These are phyloP conservation scores for Caenorhabditis inopinata DNA, from an alignment of 1,140 invertebrate genomes.

Conservation along the genomic window DNA sequence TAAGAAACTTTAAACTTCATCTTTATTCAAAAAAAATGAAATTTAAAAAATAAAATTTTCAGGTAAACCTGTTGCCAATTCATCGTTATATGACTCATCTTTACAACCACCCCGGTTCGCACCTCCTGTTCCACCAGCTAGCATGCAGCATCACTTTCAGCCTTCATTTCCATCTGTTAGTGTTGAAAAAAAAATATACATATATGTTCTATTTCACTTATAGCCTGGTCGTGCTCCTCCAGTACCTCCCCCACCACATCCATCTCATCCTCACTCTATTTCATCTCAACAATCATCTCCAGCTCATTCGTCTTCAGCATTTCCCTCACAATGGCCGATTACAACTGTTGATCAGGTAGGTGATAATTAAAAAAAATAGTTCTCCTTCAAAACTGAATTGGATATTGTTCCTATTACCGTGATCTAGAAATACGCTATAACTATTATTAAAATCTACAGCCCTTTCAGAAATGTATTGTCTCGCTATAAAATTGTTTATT, in stretches of 20 bases:
- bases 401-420: no score
- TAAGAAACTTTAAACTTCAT: no score
- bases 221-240: constrained; percentile 2
- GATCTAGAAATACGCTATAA: no score
- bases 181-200: background rate
- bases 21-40: no score
- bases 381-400: no score
- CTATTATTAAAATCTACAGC: no score
- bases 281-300: constrained; percentile 5
- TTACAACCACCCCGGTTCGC: constrained; percentile 1
- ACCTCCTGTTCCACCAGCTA: constrained; percentile 4
- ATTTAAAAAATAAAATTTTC: background rate
- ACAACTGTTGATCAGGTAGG: background rate
- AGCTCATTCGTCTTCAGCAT: background rate
- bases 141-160: constrained; percentile 8
- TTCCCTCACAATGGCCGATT: background rate
- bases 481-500: no score
- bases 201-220: background rate
- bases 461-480: no score
- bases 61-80: background rate
- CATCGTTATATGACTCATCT: constrained; percentile 13
- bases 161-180: background rate
- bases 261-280: background rate
- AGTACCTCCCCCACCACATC: constrained; percentile 1
- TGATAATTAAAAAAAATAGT: background rate